Evolutionary conservation across 53 echinoderm and acorn worm species (phyloP).

Genomic region (Holothuria leucospilota): DNA sequence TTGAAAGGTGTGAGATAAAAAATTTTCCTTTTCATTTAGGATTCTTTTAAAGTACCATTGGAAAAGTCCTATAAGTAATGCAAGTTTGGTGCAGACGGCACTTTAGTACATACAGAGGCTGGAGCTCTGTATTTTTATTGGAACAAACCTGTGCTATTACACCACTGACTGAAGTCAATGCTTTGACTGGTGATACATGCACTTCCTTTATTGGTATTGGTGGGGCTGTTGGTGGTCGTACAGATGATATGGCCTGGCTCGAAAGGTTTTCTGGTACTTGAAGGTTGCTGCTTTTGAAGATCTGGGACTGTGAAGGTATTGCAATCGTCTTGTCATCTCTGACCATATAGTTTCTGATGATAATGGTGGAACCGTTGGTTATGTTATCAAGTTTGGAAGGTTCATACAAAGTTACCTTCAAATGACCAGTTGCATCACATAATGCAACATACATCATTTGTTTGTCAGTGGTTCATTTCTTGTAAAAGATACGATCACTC

Average conservation of each 20-base stretch:
- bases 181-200: too few species aligned
- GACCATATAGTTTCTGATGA: conserved; percentile 16
- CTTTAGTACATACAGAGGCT: too few species aligned
- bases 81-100: too few species aligned
- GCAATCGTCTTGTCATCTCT: conserved; percentile 11
- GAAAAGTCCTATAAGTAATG: too few species aligned
- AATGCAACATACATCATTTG: conserved; percentile 11
- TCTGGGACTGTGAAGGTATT: neutral
- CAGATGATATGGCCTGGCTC: neutral
- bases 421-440: too few species aligned
- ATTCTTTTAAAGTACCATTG: too few species aligned
- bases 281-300: conserved; percentile 32
- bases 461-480: conserved; percentile 8
- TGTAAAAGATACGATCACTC: neutral
- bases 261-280: neutral
- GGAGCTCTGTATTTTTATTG: too few species aligned
- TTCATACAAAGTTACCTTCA: conserved; percentile 19
- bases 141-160: too few species aligned
- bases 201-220: too few species aligned
- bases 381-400: neutral
- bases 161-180: too few species aligned
- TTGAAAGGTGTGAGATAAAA: too few species aligned
- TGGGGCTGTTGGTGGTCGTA: neutral
- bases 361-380: neutral
- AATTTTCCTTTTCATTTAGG: too few species aligned